Percentiles rank a stretch among this genome's conserved stretches.
Conservation (phyloP, 2,113 vertebrate species). For the Sturnira hondurensis region DNA sequence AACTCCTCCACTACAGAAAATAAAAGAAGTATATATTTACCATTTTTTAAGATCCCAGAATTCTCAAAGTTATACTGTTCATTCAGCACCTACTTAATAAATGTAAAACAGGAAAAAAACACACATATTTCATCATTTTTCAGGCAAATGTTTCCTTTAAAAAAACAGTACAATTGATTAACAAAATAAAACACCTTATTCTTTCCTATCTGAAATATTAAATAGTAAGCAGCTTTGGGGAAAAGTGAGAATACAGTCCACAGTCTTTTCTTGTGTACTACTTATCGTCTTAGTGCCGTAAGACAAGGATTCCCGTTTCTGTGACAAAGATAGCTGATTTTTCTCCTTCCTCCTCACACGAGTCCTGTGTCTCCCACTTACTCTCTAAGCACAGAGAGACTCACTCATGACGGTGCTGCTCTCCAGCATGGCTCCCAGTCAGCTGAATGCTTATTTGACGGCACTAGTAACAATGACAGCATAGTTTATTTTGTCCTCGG, state of each 20-base stretch:
- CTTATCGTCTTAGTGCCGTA: neutral
- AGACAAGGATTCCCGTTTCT: neutral
- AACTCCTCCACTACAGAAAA: neutral
- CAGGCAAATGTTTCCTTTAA: neutral
- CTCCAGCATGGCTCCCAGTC: neutral
- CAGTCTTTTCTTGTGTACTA: neutral
- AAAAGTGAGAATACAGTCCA: neutral
- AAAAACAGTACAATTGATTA: neutral
- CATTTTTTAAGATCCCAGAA: neutral
- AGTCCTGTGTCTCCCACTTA: neutral
- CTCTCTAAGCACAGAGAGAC: neutral
- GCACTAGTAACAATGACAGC: neutral
- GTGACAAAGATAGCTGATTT: neutral
- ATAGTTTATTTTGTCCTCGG: neutral
- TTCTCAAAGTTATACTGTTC: neutral
- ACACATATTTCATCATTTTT: neutral
- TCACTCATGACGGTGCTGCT: neutral
- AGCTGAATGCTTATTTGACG: neutral
- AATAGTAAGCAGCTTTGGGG: neutral
- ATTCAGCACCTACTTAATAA: neutral
- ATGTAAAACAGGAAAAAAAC: neutral
- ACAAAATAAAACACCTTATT: neutral
- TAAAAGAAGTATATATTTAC: neutral
- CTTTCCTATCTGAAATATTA: neutral
- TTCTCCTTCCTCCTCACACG: neutral